Evolutionary conservation across 2,888 invertebrate species (phyloP).

Genomic region (Resseliella maxima): DNA sequence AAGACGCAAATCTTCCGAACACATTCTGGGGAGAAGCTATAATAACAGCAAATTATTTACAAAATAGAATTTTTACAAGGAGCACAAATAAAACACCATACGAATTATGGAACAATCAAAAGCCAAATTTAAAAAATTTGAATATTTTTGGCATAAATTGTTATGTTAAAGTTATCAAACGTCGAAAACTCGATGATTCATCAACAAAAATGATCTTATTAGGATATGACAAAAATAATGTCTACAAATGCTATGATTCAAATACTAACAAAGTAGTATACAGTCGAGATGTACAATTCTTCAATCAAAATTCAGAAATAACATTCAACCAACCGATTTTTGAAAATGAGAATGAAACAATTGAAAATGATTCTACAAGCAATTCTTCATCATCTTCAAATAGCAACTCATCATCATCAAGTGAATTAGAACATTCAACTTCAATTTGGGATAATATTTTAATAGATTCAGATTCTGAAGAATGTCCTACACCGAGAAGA

Average conservation of each 20-base stretch:
- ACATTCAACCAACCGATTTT: not conserved
- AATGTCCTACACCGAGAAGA: not conserved
- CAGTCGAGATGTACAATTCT: not conserved
- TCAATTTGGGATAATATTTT: no score
- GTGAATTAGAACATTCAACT: no score
- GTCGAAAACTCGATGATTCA: constrained; percentile 29
- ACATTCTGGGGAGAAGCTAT: constrained; percentile 64
- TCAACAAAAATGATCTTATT: constrained; percentile 52
- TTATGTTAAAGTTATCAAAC: constrained; percentile 51
- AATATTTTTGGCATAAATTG: constrained; percentile 56
- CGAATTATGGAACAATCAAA: constrained; percentile 60
- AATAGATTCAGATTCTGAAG: no score
- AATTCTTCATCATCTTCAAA: no score
- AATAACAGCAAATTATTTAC: constrained; percentile 61
- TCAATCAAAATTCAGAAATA: not conserved
- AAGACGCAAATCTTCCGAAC: constrained; percentile 58
- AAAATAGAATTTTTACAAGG: constrained; percentile 62
- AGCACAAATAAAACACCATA: constrained; percentile 59
- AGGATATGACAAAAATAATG: not conserved
- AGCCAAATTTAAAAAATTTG: constrained; percentile 57
- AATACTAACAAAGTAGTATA: not conserved
- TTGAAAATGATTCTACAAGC: not conserved
- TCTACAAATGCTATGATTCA: not conserved
- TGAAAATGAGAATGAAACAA: not conserved
- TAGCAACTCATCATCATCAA: no score